These are phyloP conservation scores for Cerastis leucographa DNA, from an alignment of 2,888 invertebrate species.

Conservation along the genomic window DNA sequence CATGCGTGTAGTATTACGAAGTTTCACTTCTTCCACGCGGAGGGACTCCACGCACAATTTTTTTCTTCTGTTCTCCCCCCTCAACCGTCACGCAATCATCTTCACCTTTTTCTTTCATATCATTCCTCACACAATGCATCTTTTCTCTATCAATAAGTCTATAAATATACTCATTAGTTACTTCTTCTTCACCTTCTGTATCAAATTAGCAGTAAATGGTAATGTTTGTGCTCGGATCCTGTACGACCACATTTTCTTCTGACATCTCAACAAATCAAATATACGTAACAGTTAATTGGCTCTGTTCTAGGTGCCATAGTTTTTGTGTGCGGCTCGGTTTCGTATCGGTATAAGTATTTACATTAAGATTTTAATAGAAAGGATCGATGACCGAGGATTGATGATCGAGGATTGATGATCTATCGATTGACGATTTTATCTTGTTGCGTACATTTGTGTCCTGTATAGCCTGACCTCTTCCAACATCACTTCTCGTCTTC, in stretches of 20 bases:
- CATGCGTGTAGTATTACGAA: no score
- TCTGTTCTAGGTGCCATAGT: conserved; percentile 38
- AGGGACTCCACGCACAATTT: no score
- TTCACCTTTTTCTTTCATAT: no score
- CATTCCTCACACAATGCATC: no score
- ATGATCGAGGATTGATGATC: background rate
- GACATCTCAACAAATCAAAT: conserved; percentile 70
- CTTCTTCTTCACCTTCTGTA: conserved; percentile 26
- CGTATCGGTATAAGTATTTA: conserved; percentile 33
- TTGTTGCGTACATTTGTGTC: background rate
- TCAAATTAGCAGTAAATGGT: background rate
- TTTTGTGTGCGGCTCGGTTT: conserved; percentile 34
- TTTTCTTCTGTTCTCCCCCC: no score
- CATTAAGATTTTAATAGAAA: conserved; percentile 19
- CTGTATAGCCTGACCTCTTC: background rate
- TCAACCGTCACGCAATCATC: no score
- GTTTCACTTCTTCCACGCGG: no score
- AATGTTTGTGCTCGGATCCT: conserved; percentile 29
- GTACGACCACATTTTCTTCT: conserved; percentile 56
- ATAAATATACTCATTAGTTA: background rate
- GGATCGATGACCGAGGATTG: background rate
- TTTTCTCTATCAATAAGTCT: no score
- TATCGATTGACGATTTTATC: background rate
- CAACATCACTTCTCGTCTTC: background rate
- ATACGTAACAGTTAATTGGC: conserved; percentile 63